Conservation (phyloP, 1,140 invertebrate genomes). For the Apis cerana region DNA sequence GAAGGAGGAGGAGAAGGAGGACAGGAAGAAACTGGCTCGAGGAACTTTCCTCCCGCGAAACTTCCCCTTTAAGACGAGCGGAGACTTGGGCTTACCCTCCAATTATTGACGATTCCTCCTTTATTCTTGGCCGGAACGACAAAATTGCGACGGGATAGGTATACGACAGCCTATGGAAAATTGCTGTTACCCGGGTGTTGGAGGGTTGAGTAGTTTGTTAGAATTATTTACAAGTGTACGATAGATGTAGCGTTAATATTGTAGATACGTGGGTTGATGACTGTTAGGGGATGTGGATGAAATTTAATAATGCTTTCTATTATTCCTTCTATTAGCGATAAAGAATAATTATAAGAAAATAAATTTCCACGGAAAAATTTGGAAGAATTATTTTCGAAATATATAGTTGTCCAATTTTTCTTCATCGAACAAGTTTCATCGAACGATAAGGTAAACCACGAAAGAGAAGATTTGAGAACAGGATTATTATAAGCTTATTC, state of each 20-base stretch:
- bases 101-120: slow-evolving; percentile 38
- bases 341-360: no score
- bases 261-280: neutral
- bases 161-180: neutral
- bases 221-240: neutral
- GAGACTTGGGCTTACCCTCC: slow-evolving; percentile 19
- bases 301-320: no score
- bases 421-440: neutral
- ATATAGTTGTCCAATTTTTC: no score
- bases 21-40: slow-evolving; percentile 55
- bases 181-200: neutral
- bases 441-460: no score
- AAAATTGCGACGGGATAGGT: slow-evolving; percentile 9
- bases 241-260: no score
- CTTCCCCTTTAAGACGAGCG: slow-evolving; percentile 79
- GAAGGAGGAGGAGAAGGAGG: slow-evolving; percentile 36
- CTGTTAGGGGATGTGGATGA: neutral
- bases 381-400: no score
- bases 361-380: no score
- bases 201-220: neutral
- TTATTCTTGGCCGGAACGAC: neutral
- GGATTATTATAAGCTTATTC: neutral
- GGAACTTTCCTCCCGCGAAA: slow-evolving; percentile 77
- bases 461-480: no score
- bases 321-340: no score